phyloP scores from a whole-genome alignment of 2,888 invertebrate genomes.

The Ariolimax columbianus region DNA sequence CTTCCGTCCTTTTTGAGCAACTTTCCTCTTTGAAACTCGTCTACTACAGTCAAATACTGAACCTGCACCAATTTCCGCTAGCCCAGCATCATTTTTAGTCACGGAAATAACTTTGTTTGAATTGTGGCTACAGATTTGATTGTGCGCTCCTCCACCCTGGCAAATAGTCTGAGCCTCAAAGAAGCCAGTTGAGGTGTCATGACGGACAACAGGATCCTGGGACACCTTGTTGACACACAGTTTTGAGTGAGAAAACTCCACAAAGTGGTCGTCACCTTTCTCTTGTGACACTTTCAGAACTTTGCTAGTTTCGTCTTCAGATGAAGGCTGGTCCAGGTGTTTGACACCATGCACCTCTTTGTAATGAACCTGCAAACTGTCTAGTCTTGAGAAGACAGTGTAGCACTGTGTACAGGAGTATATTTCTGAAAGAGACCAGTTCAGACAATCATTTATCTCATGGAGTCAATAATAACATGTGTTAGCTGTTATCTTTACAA shows the following conservation, averaged over 20 bases:
- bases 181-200: not conserved
- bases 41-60: too few relatives aligned
- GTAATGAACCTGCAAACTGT: not conserved
- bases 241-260: not conserved
- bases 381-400: not conserved
- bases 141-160: not conserved
- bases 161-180: not conserved
- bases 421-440: not conserved
- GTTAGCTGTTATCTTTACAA: too few relatives aligned
- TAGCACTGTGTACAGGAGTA: not conserved
- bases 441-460: too few relatives aligned
- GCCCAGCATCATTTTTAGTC: too few relatives aligned
- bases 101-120: not conserved
- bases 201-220: not conserved
- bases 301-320: not conserved
- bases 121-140: not conserved
- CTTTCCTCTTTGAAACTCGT: not conserved
- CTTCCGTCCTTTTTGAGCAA: not conserved
- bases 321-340: not conserved
- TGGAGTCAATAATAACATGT: too few relatives aligned
- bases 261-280: not conserved
- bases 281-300: not conserved
- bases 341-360: not conserved
- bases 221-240: not conserved
- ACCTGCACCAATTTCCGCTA: too few relatives aligned